phyloP scores from a whole-genome alignment of 2,888 invertebrate species.

The Melolontha melolontha region DNA sequence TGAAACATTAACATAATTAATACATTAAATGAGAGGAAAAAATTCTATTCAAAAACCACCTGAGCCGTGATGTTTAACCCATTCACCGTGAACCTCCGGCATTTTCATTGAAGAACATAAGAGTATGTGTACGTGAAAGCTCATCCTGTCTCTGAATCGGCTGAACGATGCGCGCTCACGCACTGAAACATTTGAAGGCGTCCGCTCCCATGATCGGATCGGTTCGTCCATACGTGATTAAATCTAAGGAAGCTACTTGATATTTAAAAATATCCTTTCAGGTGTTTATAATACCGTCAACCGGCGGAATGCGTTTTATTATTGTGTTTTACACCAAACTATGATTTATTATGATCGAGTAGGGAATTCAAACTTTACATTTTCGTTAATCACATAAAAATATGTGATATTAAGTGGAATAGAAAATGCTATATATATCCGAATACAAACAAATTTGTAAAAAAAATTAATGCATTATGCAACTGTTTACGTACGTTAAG shows the following conservation, averaged over 20 bases:
- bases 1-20: conserved; percentile 31
- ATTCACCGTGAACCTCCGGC: conserved; percentile 44
- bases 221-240: conserved; percentile 56
- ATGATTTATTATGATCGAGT: conserved; percentile 42
- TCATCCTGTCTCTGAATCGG: conserved; percentile 60
- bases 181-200: conserved; percentile 52
- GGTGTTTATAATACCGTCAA: conserved; percentile 28
- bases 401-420: no score
- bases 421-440: no score
- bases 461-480: no score
- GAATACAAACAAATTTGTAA: no score
- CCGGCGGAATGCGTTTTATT: conserved; percentile 28
- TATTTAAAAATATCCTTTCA: conserved; percentile 34
- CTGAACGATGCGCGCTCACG: conserved; percentile 59
- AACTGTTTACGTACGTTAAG: no score
- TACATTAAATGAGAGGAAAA: conserved; percentile 37
- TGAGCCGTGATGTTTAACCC: conserved; percentile 49
- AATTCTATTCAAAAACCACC: conserved; percentile 49
- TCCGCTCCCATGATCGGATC: conserved; percentile 49
- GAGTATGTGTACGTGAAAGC: conserved; percentile 49
- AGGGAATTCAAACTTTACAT: no score
- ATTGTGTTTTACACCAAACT: conserved; percentile 22
- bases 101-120: conserved; percentile 44
- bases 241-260: conserved; percentile 51
- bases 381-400: no score